Evolutionary conservation across 2,113 vertebrate genomes (phyloP).

Genomic region (Taurulus bubalis): DNA sequence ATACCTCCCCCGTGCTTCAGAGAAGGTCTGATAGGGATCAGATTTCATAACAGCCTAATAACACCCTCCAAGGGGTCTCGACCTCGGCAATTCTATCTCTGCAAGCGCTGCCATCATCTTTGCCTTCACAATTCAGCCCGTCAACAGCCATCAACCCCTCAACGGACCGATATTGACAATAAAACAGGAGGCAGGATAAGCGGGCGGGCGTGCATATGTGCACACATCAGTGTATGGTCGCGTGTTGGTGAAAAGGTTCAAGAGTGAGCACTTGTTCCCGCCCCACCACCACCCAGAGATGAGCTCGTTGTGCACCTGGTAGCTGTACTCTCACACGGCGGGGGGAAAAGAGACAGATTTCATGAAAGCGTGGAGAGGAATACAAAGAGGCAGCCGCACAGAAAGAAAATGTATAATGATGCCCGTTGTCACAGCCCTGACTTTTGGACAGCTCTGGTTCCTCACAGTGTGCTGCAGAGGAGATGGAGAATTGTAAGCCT

Average conservation of each 20-base stretch:
- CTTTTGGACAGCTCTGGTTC: slow-evolving; percentile 73
- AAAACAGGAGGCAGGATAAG: slow-evolving; percentile 72
- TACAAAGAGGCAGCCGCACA: slow-evolving; percentile 59
- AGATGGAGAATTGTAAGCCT: slow-evolving; percentile 66
- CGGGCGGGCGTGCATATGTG: slow-evolving; percentile 43
- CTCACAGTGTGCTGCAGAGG: slow-evolving; percentile 51
- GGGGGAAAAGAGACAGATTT: slow-evolving; percentile 62
- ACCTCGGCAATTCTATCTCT: slow-evolving; percentile 70
- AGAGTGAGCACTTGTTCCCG: slow-evolving; percentile 47
- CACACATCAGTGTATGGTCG: slow-evolving; percentile 52
- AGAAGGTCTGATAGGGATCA: slow-evolving; percentile 67
- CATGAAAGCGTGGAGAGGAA: slow-evolving; percentile 60
- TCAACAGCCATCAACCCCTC: slow-evolving; percentile 69
- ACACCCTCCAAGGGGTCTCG: slow-evolving; percentile 71
- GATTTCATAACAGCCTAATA: slow-evolving; percentile 77
- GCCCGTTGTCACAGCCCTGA: slow-evolving; percentile 69
- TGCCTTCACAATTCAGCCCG: slow-evolving; percentile 67
- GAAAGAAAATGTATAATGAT: slow-evolving; percentile 72
- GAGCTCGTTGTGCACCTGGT: slow-evolving; percentile 50
- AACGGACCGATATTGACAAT: slow-evolving; percentile 75
- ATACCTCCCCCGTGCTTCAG: slow-evolving; percentile 35
- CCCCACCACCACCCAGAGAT: slow-evolving; percentile 31
- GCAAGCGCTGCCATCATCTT: slow-evolving; percentile 72
- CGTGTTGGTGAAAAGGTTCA: slow-evolving; percentile 39
- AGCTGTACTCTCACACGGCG: slow-evolving; percentile 34